A percentile compares a stretch with the other conserved stretches of the same genome.
Evolutionary conservation across 2,888 invertebrate genomes (phyloP).

Genomic region (Polia nebulosa): DNA sequence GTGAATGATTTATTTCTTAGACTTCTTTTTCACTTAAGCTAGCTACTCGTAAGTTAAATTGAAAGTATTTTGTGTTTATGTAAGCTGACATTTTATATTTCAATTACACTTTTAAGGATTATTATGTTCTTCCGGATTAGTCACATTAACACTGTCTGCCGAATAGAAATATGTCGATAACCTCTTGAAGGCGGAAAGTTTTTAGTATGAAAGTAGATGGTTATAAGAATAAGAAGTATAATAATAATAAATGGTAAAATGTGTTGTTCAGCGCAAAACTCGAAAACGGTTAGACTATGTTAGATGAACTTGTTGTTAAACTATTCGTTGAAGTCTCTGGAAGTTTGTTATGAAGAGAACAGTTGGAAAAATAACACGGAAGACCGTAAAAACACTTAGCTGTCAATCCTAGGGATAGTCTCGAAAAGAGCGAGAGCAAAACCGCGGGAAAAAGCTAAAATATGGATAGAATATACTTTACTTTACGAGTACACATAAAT

Average conservation of each 20-base stretch:
- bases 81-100: conserved; percentile 26
- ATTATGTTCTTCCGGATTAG: conserved; percentile 3
- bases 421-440: too few species aligned
- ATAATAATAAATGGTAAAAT: too few species aligned
- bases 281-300: too few species aligned
- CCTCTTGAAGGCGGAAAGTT: neutral
- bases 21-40: conserved; percentile 20
- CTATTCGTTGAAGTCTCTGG: too few species aligned
- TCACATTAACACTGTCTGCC: neutral
- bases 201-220: neutral
- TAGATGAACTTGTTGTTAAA: too few species aligned
- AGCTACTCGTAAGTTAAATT: conserved; percentile 3
- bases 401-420: too few species aligned
- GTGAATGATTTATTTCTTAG: conserved; percentile 27
- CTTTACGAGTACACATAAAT: neutral
- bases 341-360: too few species aligned
- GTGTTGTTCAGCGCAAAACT: too few species aligned
- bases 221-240: neutral
- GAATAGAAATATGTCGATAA: too few species aligned
- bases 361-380: too few species aligned
- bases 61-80: conserved; percentile 19
- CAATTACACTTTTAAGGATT: neutral
- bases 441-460: too few species aligned
- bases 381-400: too few species aligned
- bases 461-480: neutral